phyloP scores from a whole-genome alignment of 2,797 vertebrate genomes.

The Microctenopoma lineatum region DNA sequence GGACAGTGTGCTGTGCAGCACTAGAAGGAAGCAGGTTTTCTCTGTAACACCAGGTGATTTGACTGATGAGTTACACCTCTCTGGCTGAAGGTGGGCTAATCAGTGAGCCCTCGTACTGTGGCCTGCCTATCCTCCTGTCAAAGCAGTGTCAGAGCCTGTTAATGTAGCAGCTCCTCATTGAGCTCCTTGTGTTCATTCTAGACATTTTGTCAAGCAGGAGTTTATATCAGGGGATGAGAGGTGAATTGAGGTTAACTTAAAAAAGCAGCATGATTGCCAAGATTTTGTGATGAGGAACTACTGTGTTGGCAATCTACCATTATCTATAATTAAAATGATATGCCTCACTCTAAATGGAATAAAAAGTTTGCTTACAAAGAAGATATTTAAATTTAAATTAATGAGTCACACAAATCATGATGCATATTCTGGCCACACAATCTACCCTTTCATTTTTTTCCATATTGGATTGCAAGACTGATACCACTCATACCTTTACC shows the following conservation, averaged over 20 bases:
- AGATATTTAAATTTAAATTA: constrained; percentile 18
- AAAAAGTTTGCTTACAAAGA: neutral
- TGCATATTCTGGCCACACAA: neutral
- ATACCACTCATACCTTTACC: neutral
- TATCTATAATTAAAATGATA: constrained; percentile 18
- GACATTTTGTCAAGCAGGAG: constrained; percentile 22
- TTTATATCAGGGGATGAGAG: constrained; percentile 17
- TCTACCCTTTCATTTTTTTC: neutral
- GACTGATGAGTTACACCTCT: constrained; percentile 68
- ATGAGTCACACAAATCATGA: constrained; percentile 3
- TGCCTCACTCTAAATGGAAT: neutral
- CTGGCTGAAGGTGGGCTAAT: constrained; percentile 65
- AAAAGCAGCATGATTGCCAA: constrained; percentile 7
- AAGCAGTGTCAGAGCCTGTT: constrained; percentile 33
- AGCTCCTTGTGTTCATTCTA: constrained; percentile 9
- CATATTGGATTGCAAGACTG: neutral
- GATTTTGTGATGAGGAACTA: constrained; percentile 33
- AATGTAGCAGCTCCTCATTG: constrained; percentile 32
- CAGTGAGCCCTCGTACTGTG: constrained; percentile 47
- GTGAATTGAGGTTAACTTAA: neutral
- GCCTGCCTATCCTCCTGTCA: constrained; percentile 47
- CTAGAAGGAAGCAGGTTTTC: constrained; percentile 53
- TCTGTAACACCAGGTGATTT: constrained; percentile 67
- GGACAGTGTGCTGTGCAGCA: constrained; percentile 46
- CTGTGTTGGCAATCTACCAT: constrained; percentile 35